A percentile compares a stretch with the other conserved stretches of the same genome.
Conservation (phyloP, 2,797 vertebrate species). For the Sandelia bainsii region DNA sequence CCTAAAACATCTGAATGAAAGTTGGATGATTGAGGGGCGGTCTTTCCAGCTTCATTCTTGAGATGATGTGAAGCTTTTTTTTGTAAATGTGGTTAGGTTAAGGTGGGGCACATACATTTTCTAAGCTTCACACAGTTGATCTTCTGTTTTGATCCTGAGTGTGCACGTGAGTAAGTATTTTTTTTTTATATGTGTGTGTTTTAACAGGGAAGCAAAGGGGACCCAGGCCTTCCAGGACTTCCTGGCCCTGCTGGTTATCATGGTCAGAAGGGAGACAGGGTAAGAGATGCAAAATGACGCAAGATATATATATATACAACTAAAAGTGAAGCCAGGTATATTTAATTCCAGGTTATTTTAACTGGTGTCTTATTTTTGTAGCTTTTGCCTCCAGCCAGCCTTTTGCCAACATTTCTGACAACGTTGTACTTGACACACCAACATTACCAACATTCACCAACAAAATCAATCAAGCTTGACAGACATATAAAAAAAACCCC, state of each 20-base stretch:
- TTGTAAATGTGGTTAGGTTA: conserved; percentile 42
- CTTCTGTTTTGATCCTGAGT: conserved; percentile 43
- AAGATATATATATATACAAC: background rate
- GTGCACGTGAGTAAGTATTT: conserved; percentile 26
- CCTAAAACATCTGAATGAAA: conserved; percentile 49
- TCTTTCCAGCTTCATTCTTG: conserved; percentile 14
- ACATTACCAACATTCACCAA: too few species aligned
- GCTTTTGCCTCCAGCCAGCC: too few species aligned
- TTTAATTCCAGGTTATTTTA: too few species aligned
- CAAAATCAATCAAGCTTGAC: too few species aligned
- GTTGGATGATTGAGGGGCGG: conserved; percentile 7
- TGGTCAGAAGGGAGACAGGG: conserved; percentile 93
- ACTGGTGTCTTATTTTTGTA: too few species aligned
- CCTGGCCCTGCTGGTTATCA: conserved; percentile 92
- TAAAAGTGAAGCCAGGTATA: background rate
- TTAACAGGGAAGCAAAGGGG: conserved; percentile 90
- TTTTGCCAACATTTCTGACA: too few species aligned
- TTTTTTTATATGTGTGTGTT: conserved; percentile 54
- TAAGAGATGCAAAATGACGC: conserved; percentile 75
- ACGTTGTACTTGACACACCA: too few species aligned
- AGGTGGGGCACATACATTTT: conserved; percentile 9
- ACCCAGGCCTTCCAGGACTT: conserved; percentile 91
- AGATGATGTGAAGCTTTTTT: conserved; percentile 35
- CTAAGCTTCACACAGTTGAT: conserved; percentile 50
- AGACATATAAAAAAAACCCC: too few species aligned